Evolutionary conservation across 2,113 vertebrate species (phyloP).

Genomic region (Galemys pyrenaicus): DNA sequence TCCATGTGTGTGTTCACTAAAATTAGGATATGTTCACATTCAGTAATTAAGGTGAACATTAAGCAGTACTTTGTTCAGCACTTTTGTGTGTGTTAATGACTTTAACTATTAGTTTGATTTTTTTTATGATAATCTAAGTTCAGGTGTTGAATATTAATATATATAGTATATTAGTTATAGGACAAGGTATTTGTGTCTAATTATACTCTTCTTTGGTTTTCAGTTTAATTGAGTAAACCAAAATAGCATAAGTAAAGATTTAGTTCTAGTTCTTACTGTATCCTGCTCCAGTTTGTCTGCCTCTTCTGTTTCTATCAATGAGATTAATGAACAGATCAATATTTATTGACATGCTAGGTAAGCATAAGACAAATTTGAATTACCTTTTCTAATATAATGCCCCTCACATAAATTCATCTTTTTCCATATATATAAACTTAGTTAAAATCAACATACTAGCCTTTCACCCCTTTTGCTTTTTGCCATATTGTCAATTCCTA

Average conservation of each 20-base stretch:
- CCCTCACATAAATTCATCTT: background rate
- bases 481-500: background rate
- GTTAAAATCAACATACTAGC: background rate
- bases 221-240: background rate
- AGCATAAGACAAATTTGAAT: background rate
- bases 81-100: background rate
- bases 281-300: background rate
- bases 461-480: background rate
- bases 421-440: background rate
- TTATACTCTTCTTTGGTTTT: background rate
- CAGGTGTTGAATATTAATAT: background rate
- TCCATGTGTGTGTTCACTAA: background rate
- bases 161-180: background rate
- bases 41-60: background rate
- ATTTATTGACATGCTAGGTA: background rate
- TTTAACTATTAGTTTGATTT: constrained; percentile 17
- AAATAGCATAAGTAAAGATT: background rate
- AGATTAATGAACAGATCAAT: background rate
- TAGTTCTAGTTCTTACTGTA: background rate
- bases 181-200: background rate
- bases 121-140: background rate
- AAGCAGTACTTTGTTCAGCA: background rate
- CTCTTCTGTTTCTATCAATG: background rate
- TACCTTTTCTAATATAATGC: background rate
- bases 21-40: background rate